Percentiles rank a stretch among this genome's conserved stretches.
Conservation (phyloP, 2,113 vertebrate species). For the Poeciliopsis turrubarensis region DNA sequence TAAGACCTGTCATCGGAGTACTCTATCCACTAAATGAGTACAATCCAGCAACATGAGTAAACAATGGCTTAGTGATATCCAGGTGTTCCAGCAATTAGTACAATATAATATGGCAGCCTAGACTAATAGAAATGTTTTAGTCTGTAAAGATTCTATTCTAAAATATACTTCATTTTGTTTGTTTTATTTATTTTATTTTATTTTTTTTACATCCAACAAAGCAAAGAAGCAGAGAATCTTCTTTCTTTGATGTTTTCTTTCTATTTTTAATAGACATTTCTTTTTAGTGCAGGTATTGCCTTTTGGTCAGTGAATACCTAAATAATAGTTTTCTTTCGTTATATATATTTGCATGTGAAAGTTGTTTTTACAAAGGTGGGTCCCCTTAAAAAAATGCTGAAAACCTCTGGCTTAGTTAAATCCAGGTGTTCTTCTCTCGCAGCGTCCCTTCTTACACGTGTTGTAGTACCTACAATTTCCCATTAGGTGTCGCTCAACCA, state of each 20-base stretch:
- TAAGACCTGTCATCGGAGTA: too few species aligned
- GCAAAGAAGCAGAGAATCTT: not conserved
- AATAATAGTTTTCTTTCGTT: not conserved
- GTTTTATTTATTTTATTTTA: too few species aligned
- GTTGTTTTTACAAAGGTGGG: not conserved
- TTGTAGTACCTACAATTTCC: conserved; percentile 23
- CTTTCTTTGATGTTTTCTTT: not conserved
- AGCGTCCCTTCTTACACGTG: not conserved
- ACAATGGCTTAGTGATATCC: too few species aligned
- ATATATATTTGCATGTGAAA: not conserved
- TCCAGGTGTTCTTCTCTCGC: conserved; percentile 3
- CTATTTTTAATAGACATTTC: not conserved
- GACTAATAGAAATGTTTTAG: not conserved
- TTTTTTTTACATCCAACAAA: not conserved
- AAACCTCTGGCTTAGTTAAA: not conserved
- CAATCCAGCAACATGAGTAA: too few species aligned
- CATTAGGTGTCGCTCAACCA: conserved; percentile 62
- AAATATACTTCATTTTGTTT: too few species aligned
- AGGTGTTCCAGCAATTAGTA: too few species aligned
- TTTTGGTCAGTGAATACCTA: not conserved
- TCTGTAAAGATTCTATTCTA: not conserved
- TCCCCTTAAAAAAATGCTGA: not conserved
- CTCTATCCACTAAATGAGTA: not conserved
- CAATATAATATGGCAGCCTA: too few species aligned
- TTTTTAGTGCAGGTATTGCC: not conserved